Base-by-base conservation (phyloP, 30 jellyfish, hydroid and myxozoan species). In the Hydractinia echinata region DNA sequence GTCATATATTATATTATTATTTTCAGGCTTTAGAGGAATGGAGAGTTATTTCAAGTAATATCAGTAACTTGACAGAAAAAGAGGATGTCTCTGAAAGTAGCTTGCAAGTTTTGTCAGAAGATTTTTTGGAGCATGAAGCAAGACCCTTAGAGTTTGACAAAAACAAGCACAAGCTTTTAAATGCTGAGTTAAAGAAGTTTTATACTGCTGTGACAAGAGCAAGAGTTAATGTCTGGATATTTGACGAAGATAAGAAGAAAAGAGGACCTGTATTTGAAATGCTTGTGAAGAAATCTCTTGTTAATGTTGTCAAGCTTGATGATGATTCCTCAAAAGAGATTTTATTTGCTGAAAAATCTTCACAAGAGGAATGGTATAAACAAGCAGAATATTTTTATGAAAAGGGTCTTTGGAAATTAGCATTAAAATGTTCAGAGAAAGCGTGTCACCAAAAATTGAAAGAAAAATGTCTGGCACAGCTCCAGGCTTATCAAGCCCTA, bases 151-250 rank as follows among this genome's bases (percentile, higher is more conserved):
- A 79, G 51, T 89, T 89, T 67, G 88, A 89, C 71, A 54, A 89
- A 60, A 89, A 85, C 87, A 81, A 85, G 79, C 97, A 90, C 82
- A 90, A 90, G 74, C 80, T 90, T 16, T 78, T 90, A 76, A 85
- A 85, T 70, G 79, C 97, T 2, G 97, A 90, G 84, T 77, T 90
- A 72, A 90, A 90, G 78, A 93, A 84, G 79, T 71, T 90, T 71
- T 90, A 90, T 82, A 90, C 97, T 48, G 97, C 97, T 1, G 16
- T 90, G 51, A 90, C 97, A 4, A 81, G 97, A 30, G 97, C 97
- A 10, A 61, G 97, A 18, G 97, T 90, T 53, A 90, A 90, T 72
- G 89, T 90, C 66, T 90, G 97, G 97, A 90, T 90, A 19, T 90
- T 61, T 54, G 97, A 90, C 66, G 95, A 90, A 61, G 95, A 90